Conservation (phyloP, 2,797 vertebrate genomes). For the Cercopithecus petaurista region DNA sequence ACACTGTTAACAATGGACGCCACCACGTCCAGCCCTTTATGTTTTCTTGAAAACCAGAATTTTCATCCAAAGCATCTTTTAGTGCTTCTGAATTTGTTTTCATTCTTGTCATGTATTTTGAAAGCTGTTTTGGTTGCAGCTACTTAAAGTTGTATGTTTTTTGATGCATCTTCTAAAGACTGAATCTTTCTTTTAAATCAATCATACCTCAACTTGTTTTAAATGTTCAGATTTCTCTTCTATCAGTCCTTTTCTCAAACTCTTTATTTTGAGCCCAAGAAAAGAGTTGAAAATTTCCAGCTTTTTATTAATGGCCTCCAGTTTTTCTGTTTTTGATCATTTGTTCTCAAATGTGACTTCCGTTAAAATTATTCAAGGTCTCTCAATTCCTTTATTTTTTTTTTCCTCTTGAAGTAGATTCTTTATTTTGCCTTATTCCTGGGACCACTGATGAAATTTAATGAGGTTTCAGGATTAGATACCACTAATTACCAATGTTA, state of each 20-base stretch:
- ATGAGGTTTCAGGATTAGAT: neutral
- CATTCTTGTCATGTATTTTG: neutral
- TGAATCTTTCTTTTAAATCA: neutral
- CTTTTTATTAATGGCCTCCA: neutral
- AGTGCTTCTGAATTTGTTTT: neutral
- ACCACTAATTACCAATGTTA: neutral
- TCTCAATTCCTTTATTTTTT: neutral
- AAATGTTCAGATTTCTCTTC: neutral
- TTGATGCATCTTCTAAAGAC: neutral
- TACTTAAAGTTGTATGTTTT: neutral
- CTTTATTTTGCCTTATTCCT: conserved; percentile 1
- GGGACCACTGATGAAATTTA: neutral
- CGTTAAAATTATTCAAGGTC: neutral
- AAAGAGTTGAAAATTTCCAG: neutral
- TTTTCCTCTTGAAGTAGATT: neutral
- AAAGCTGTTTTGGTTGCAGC: neutral
- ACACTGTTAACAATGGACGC: neutral
- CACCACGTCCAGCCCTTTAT: neutral
- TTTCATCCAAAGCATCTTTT: neutral
- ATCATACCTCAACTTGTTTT: neutral
- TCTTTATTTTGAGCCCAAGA: neutral
- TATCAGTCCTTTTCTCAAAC: conserved; percentile 12
- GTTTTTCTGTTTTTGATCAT: conserved; percentile 20
- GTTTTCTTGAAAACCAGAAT: neutral
- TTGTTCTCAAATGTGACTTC: neutral